phyloP scores from a whole-genome alignment of 1,140 invertebrate genomes.

The Drosophila bipectinata region DNA sequence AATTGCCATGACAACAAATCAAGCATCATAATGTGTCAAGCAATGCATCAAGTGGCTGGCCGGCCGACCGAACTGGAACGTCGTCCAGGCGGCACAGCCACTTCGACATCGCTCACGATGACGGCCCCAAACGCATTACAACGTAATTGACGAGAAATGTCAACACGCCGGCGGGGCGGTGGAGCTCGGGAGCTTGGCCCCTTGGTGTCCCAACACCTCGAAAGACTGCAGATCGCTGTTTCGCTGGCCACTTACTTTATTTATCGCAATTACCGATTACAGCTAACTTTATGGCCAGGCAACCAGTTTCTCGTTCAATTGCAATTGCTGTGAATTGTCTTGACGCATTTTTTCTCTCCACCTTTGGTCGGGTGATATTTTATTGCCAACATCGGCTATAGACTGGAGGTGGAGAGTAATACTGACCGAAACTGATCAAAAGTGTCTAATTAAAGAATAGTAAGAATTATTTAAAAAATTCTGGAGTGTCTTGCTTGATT shows the following conservation, averaged over 20 bases:
- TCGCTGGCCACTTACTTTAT: constrained; percentile 49
- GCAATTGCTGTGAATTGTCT: constrained; percentile 59
- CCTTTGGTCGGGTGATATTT: constrained; percentile 40
- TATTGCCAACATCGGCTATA: constrained; percentile 27
- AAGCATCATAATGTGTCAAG: constrained; percentile 82
- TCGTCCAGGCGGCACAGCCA: constrained; percentile 17
- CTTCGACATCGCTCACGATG: neutral
- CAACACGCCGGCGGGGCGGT: constrained; percentile 58
- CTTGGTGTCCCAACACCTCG: constrained; percentile 15
- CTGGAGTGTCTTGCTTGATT: too few relatives aligned
- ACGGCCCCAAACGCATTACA: constrained; percentile 68
- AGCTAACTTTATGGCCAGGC: constrained; percentile 48
- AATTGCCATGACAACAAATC: constrained; percentile 80
- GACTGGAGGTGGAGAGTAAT: neutral
- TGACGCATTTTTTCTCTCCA: constrained; percentile 51
- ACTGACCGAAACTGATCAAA: too few relatives aligned
- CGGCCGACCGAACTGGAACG: constrained; percentile 40
- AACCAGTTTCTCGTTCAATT: constrained; percentile 49
- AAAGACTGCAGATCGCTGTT: neutral
- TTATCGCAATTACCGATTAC: constrained; percentile 70
- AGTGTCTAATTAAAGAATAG: neutral
- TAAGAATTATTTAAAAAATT: too few relatives aligned
- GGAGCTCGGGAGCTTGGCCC: neutral
- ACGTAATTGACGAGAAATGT: constrained; percentile 80
- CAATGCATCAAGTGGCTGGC: constrained; percentile 69